These are phyloP conservation scores for Phyto melanocephala DNA, from an alignment of 2,888 invertebrate species.

Conservation along the genomic window DNA sequence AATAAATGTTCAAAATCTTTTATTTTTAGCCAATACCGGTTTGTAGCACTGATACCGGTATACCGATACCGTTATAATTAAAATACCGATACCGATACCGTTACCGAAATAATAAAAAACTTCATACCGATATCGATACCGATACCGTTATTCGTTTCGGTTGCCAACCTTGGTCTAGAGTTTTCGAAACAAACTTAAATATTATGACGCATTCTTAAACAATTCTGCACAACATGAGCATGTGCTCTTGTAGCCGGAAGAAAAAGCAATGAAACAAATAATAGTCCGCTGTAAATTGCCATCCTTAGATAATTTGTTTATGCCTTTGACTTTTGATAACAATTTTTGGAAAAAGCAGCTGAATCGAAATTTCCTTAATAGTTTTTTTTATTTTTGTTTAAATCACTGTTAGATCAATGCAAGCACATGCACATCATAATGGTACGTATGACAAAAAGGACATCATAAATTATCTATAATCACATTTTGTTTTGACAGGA, in stretches of 20 bases:
- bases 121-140: too few relatives aligned
- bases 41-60: too few relatives aligned
- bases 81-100: too few relatives aligned
- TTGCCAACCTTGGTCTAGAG: too few relatives aligned
- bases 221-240: conserved; percentile 1
- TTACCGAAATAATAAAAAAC: too few relatives aligned
- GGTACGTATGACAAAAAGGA: conserved; percentile 61
- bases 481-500: conserved; percentile 79
- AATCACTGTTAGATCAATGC: neutral
- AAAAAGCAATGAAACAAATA: neutral
- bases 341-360: conserved; percentile 29
- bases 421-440: neutral
- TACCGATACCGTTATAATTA: too few relatives aligned
- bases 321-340: conserved; percentile 14
- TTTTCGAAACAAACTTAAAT: too few relatives aligned
- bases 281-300: neutral
- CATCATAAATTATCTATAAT: conserved; percentile 79
- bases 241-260: neutral
- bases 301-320: neutral
- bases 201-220: too few relatives aligned
- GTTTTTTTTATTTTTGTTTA: neutral
- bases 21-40: too few relatives aligned
- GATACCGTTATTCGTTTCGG: too few relatives aligned
- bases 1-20: too few relatives aligned
- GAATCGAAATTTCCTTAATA: neutral